These are phyloP conservation scores for Epinephelus malabaricus DNA, from an alignment of 2,797 vertebrate genomes.

Conservation along the genomic window DNA sequence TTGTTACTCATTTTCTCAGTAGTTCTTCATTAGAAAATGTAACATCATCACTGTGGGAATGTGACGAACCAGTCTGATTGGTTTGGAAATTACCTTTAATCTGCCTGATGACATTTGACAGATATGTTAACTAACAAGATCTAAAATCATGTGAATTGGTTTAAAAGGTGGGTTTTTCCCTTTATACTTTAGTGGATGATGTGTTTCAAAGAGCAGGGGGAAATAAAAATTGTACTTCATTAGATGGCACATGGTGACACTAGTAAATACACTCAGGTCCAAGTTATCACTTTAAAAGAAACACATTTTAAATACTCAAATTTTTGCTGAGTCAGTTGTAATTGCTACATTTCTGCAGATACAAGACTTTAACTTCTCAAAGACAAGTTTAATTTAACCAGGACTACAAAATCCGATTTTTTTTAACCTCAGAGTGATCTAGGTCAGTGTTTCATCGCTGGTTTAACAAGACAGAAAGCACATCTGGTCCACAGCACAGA, in stretches of 20 bases:
- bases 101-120: too few species aligned
- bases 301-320: neutral
- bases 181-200: neutral
- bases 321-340: neutral
- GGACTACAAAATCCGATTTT: neutral
- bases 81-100: neutral
- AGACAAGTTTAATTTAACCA: neutral
- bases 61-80: neutral
- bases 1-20: neutral
- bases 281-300: neutral
- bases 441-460: neutral
- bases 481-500: neutral
- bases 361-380: neutral
- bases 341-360: slow-evolving; percentile 18
- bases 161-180: neutral
- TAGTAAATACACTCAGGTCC: neutral
- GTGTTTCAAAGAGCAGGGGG: too few species aligned
- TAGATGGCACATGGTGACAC: too few species aligned
- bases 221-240: too few species aligned
- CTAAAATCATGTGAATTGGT: neutral
- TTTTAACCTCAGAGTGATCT: neutral
- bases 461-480: neutral
- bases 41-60: too few species aligned
- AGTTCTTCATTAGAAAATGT: neutral
- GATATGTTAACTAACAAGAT: too few species aligned